Evolutionary conservation across 92 coral and sea anemone genomes (phyloP).

Genomic region (Virgularia gustaviana): DNA sequence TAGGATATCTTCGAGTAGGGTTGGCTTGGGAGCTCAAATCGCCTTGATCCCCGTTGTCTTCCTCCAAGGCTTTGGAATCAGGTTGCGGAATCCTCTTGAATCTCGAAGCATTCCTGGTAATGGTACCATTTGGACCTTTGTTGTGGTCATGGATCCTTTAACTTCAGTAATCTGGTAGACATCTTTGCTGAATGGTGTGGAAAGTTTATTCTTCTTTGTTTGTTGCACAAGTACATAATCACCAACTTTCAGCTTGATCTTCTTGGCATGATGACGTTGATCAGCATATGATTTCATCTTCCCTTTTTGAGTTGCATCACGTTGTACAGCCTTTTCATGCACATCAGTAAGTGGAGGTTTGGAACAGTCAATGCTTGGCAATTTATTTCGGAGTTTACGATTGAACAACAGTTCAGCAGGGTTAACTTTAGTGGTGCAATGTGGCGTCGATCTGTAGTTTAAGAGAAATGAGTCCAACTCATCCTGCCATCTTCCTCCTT

Average conservation of each 20-base stretch:
- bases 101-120: too few species aligned
- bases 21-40: too few species aligned
- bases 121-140: too few species aligned
- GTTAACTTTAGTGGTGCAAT: conserved; percentile 24
- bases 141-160: conserved; percentile 42
- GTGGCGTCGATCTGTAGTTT: conserved; percentile 41
- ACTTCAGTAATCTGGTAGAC: conserved; percentile 12
- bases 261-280: conserved; percentile 6
- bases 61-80: too few species aligned
- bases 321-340: neutral
- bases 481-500: conserved; percentile 26
- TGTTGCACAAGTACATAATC: conserved; percentile 40
- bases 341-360: too few species aligned
- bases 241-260: conserved; percentile 15
- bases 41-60: too few species aligned
- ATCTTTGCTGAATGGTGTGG: conserved; percentile 31
- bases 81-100: too few species aligned
- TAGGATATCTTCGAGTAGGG: too few species aligned
- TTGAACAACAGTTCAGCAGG: conserved; percentile 31
- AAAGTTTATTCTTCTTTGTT: conserved; percentile 22
- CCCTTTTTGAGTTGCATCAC: conserved; percentile 16
- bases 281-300: conserved; percentile 19
- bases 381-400: conserved; percentile 15
- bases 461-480: conserved; percentile 38
- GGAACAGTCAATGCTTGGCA: neutral